These are phyloP conservation scores for human (Homo sapiens) DNA, from an alignment of 2,113 vertebrate genomes.

Conservation along the genomic window GRCh38 chrX:44404501-44405000, in stretches of 20 bases:
- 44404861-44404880: too few relatives aligned
- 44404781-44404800: too few relatives aligned
- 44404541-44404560: background rate
- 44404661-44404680: background rate
- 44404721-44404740: background rate
- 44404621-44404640: background rate
- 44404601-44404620: background rate
- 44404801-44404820: too few relatives aligned
- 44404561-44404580: background rate
- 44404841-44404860: too few relatives aligned
- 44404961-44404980: too few relatives aligned
- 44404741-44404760: background rate
- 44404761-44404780: background rate
- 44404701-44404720: background rate
- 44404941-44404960: too few relatives aligned
- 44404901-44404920: too few relatives aligned
- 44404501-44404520: background rate
- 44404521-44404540: background rate
- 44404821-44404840: too few relatives aligned
- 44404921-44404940: too few relatives aligned
- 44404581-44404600: background rate
- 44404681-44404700: background rate
- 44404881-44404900: too few relatives aligned
- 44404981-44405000: too few relatives aligned
- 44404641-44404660: background rate